A percentile compares a stretch with the other conserved stretches of the same genome.
phyloP scores from a whole-genome alignment of 1,140 invertebrate genomes.

The Drosophila pruinosa region DNA sequence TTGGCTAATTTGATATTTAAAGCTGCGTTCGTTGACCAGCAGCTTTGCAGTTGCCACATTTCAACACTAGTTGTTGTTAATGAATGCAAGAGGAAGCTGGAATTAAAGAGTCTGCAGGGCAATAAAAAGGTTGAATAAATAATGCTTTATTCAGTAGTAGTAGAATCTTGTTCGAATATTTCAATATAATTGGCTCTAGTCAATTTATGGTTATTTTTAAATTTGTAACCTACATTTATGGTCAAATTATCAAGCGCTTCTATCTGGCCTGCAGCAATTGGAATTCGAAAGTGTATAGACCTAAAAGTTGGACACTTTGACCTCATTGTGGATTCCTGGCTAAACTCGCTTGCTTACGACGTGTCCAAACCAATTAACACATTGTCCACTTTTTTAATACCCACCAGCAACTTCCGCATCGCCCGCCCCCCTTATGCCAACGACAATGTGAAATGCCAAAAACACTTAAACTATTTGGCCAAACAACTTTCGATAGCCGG shows the following conservation, averaged over 20 bases:
- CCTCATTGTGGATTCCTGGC: conserved; percentile 1
- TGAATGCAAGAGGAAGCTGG: neutral
- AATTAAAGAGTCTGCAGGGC: no score
- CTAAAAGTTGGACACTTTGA: neutral
- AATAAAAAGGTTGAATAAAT: no score
- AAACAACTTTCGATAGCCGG: conserved; percentile 27
- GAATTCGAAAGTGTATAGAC: no score
- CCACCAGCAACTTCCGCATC: neutral
- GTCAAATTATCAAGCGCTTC: no score
- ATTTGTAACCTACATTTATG: no score
- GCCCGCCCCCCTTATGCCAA: neutral
- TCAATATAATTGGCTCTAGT: no score
- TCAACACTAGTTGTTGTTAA: neutral
- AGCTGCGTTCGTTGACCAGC: conserved; percentile 9
- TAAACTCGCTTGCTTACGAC: conserved; percentile 37
- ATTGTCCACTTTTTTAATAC: conserved; percentile 73
- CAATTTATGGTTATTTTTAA: no score
- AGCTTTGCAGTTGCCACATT: conserved; percentile 2
- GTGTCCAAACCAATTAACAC: conserved; percentile 75
- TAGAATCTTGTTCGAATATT: no score
- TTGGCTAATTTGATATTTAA: conserved; percentile 72
- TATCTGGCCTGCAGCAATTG: no score
- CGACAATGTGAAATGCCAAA: conserved; percentile 49
- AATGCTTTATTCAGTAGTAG: no score
- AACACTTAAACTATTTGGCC: conserved; percentile 65